Conservation (phyloP, 2,113 vertebrate genomes). For the Pteronura brasiliensis region DNA sequence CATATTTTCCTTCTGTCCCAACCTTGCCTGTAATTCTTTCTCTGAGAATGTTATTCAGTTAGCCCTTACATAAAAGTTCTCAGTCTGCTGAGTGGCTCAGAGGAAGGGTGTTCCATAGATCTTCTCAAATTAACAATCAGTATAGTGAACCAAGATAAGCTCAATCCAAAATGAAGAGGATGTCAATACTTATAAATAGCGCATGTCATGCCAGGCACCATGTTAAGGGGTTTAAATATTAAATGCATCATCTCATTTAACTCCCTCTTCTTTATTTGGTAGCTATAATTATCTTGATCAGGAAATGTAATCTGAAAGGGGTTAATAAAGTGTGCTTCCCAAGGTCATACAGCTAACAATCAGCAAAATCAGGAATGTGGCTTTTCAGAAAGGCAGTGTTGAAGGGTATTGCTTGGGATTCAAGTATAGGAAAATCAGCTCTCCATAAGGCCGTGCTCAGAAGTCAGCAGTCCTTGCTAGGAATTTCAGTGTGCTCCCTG, state of each 20-base stretch:
- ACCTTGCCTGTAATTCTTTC: neutral
- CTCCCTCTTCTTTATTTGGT: neutral
- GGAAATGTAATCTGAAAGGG: neutral
- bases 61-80: neutral
- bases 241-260: neutral
- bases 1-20: neutral
- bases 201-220: neutral
- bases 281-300: neutral
- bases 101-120: neutral
- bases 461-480: constrained; percentile 3
- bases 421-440: neutral
- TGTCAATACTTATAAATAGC: neutral
- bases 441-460: neutral
- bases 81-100: neutral
- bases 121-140: constrained; percentile 18
- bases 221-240: neutral
- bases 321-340: neutral
- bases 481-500: neutral
- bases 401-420: neutral
- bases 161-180: neutral
- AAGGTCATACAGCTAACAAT: neutral
- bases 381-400: neutral
- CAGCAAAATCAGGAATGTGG: neutral
- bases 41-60: constrained; percentile 21
- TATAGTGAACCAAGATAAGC: neutral